These are phyloP conservation scores for Hippopotamus amphibius DNA, from an alignment of 2,113 vertebrate genomes.

Conservation along the genomic window DNA sequence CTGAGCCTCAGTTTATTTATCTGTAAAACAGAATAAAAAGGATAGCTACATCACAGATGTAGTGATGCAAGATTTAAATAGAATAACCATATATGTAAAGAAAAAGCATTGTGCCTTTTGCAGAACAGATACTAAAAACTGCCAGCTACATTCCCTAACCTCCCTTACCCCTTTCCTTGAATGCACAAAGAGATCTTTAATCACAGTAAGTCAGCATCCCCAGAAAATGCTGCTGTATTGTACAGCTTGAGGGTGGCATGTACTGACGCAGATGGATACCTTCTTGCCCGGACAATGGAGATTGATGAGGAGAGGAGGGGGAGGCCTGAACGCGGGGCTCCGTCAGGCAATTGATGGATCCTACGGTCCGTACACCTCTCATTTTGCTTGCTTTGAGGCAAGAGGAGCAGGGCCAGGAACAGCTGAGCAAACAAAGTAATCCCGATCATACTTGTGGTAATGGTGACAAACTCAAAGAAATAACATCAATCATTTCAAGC, in stretches of 20 bases:
- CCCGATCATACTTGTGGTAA: not conserved
- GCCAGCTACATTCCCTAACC: not conserved
- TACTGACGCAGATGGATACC: not conserved
- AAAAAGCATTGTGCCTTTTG: not conserved
- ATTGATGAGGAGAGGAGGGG: slow-evolving; percentile 1
- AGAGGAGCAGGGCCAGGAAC: not conserved
- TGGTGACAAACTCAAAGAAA: not conserved
- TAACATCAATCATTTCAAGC: slow-evolving; percentile 49
- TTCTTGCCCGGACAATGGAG: slow-evolving; percentile 50
- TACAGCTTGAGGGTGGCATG: not conserved
- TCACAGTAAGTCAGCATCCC: not conserved
- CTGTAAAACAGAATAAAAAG: not conserved
- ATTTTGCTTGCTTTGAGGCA: not conserved
- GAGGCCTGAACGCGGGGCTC: not conserved
- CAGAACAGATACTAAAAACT: not conserved
- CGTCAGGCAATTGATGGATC: not conserved
- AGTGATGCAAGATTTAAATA: not conserved
- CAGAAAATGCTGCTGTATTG: not conserved
- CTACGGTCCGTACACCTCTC: not conserved
- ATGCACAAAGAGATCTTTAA: not conserved
- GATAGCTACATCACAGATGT: not conserved
- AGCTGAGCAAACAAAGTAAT: slow-evolving; percentile 55
- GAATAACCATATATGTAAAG: not conserved
- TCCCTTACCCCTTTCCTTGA: not conserved
- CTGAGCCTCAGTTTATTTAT: not conserved